Conservation (phyloP, 2,888 invertebrate genomes). For the Polydrusus pterygomalis region DNA sequence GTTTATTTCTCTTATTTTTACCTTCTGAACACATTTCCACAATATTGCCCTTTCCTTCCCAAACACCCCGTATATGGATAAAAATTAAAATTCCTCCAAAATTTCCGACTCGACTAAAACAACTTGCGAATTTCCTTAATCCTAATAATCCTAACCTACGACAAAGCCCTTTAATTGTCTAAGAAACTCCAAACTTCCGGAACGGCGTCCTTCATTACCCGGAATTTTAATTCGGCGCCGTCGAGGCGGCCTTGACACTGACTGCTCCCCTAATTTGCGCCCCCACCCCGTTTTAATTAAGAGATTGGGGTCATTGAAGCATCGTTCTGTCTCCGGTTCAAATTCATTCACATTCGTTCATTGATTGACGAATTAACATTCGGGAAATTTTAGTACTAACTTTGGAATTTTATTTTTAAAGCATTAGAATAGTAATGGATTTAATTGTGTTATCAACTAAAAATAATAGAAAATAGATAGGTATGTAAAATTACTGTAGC, state of each 20-base stretch:
- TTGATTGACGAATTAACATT: neutral
- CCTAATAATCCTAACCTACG: constrained; percentile 38
- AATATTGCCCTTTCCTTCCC: too few relatives aligned
- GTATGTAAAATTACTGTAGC: too few relatives aligned
- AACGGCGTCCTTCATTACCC: constrained; percentile 48
- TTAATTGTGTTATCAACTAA: too few relatives aligned
- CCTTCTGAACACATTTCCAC: too few relatives aligned
- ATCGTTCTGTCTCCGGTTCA: constrained; percentile 24
- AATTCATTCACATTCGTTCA: constrained; percentile 15
- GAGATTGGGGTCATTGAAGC: constrained; percentile 42
- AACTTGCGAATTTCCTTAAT: neutral
- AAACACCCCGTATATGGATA: neutral
- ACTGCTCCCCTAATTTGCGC: constrained; percentile 49
- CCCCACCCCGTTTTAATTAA: constrained; percentile 48
- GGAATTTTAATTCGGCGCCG: constrained; percentile 51
- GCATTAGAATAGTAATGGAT: neutral
- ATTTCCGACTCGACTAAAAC: neutral
- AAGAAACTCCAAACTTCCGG: constrained; percentile 46
- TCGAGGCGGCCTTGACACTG: constrained; percentile 48
- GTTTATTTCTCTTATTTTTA: too few relatives aligned
- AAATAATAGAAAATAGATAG: too few relatives aligned
- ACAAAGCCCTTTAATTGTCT: constrained; percentile 50
- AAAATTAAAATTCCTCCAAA: neutral
- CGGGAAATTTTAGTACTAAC: too few relatives aligned
- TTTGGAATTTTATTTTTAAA: neutral